A percentile compares a stretch with the other conserved stretches of the same genome.
Conservation (phyloP, 2,797 vertebrate species). For the Pagetopsis macropterus region DNA sequence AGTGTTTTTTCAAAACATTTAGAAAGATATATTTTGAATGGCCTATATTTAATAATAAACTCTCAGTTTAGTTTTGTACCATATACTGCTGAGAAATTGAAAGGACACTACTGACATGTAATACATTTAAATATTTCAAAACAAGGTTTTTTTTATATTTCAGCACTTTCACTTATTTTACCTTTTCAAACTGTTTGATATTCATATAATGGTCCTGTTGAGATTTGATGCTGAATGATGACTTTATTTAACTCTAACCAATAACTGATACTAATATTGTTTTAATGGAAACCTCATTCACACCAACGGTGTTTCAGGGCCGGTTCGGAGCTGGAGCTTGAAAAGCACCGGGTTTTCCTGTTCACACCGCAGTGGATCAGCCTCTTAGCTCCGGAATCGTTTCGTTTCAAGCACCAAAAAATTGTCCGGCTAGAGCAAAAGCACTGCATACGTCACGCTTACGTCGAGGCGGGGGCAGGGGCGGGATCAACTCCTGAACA, state of each 20-base stretch:
- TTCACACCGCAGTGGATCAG: no score
- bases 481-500: no score
- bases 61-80: neutral
- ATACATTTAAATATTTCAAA: neutral
- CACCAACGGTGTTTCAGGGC: no score
- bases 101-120: neutral
- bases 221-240: neutral
- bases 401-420: no score
- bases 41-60: neutral
- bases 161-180: neutral
- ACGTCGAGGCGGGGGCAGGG: no score
- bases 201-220: neutral
- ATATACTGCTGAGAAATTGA: neutral
- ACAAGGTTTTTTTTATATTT: neutral
- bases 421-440: no score
- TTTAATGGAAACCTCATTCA: no score
- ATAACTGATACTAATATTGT: neutral
- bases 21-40: constrained; percentile 8
- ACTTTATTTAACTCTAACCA: neutral
- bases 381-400: no score
- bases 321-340: no score
- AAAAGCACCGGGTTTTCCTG: no score
- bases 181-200: neutral
- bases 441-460: no score
- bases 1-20: constrained; percentile 27